Evolutionary conservation across 2,888 invertebrate species (phyloP).

Genomic region (Caenorhabditis sp.): DNA sequence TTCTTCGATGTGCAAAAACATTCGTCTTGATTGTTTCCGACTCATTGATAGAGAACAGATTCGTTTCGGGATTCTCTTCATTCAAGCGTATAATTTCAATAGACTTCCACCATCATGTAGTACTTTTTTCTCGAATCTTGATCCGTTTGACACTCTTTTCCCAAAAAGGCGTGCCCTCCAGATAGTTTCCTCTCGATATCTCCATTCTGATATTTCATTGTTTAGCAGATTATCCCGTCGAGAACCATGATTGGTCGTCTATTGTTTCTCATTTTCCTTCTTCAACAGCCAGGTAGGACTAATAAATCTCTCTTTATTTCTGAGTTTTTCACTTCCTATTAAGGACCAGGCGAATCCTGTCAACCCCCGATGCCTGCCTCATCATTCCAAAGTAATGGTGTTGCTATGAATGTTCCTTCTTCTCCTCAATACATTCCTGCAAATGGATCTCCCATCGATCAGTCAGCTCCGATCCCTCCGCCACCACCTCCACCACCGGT

Average conservation of each 20-base stretch:
- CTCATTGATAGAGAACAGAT: constrained; percentile 16
- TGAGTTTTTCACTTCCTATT: background rate
- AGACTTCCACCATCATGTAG: background rate
- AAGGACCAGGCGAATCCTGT: constrained; percentile 43
- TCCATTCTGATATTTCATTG: background rate
- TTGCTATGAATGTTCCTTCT: constrained; percentile 49
- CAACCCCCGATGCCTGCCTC: constrained; percentile 64
- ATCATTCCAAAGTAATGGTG: constrained; percentile 52
- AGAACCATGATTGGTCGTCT: constrained; percentile 23
- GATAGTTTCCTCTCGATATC: background rate
- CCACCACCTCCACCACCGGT: constrained; percentile 54
- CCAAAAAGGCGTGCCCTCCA: constrained; percentile 9
- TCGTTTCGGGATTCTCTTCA: background rate
- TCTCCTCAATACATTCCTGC: constrained; percentile 53
- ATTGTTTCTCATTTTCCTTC: constrained; percentile 23
- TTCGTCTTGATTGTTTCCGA: constrained; percentile 24
- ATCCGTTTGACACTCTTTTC: constrained; percentile 5
- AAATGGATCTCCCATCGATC: constrained; percentile 47
- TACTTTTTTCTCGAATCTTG: constrained; percentile 5
- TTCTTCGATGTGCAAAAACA: constrained; percentile 19
- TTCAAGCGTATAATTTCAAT: constrained; percentile 25
- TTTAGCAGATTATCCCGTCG: background rate
- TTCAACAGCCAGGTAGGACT: constrained; percentile 37
- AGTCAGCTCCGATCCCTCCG: constrained; percentile 50
- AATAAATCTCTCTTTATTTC: background rate